These are phyloP conservation scores for Gallinago nigripennis DNA, from an alignment of 2,797 vertebrate species.

Conservation along the genomic window DNA sequence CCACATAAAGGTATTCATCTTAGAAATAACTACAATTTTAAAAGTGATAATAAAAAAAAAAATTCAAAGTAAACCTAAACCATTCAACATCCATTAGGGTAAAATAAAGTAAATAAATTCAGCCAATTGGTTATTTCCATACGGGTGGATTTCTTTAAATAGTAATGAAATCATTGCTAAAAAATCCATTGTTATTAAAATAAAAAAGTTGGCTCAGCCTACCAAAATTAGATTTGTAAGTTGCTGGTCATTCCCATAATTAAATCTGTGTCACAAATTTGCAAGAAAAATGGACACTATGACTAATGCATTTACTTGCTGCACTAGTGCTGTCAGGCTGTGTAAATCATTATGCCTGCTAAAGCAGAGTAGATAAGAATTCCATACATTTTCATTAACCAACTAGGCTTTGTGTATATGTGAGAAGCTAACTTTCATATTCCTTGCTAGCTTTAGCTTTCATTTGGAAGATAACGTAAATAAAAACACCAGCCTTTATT, in stretches of 20 bases:
- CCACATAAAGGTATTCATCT: not conserved
- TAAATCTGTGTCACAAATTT: conserved; percentile 86
- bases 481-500: not conserved
- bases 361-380: conserved; percentile 73
- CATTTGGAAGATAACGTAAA: not conserved
- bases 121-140: conserved; percentile 77
- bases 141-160: conserved; percentile 79
- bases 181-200: conserved; percentile 85
- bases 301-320: conserved; percentile 85
- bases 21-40: not conserved
- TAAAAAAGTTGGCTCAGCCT: conserved; percentile 77
- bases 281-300: conserved; percentile 84
- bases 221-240: conserved; percentile 84
- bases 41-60: not conserved
- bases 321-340: conserved; percentile 77
- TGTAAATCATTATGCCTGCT: conserved; percentile 72
- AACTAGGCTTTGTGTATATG: conserved; percentile 14
- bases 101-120: conserved; percentile 73
- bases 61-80: not conserved
- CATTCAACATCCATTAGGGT: conserved; percentile 46
- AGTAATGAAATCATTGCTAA: conserved; percentile 82
- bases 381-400: conserved; percentile 76
- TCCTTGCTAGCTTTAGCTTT: conserved; percentile 5
- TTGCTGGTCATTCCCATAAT: conserved; percentile 82
- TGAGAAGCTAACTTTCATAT: not conserved